Evolutionary conservation across 2,888 invertebrate species (phyloP).

Genomic region (Acleris literana): DNA sequence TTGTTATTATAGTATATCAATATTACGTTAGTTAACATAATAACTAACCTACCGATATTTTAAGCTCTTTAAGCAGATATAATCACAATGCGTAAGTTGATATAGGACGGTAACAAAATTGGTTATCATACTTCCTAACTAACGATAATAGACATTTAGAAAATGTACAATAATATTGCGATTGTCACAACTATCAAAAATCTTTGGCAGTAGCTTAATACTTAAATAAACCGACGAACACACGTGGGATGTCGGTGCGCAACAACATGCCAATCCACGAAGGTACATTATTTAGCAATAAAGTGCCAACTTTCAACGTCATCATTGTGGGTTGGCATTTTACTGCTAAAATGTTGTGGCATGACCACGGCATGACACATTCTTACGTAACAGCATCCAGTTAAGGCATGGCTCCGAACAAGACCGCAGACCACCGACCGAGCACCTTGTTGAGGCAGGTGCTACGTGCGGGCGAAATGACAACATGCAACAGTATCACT

Average conservation of each 20-base stretch:
- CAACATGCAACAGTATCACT: no score
- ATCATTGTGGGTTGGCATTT: no score
- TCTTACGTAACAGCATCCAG: no score
- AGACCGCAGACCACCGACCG: no score
- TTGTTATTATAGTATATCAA: no score
- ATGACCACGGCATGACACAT: no score
- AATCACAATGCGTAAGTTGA: slow-evolving; percentile 20
- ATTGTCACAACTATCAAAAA: slow-evolving; percentile 30
- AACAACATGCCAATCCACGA: neutral
- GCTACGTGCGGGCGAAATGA: no score
- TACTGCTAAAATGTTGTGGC: no score
- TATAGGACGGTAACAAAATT: slow-evolving; percentile 16
- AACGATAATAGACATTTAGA: slow-evolving; percentile 28
- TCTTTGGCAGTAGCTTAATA: slow-evolving; percentile 18
- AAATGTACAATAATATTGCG: slow-evolving; percentile 27
- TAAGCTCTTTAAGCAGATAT: slow-evolving; percentile 22
- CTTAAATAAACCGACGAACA: neutral
- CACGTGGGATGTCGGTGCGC: neutral
- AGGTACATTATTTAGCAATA: no score
- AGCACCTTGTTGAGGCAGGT: no score
- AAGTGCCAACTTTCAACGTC: no score
- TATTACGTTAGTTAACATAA: neutral
- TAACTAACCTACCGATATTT: neutral
- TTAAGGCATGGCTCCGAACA: no score
- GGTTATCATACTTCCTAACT: neutral